Evolutionary conservation across 2,888 invertebrate genomes (phyloP).

Genomic region (Erannis defoliaria): DNA sequence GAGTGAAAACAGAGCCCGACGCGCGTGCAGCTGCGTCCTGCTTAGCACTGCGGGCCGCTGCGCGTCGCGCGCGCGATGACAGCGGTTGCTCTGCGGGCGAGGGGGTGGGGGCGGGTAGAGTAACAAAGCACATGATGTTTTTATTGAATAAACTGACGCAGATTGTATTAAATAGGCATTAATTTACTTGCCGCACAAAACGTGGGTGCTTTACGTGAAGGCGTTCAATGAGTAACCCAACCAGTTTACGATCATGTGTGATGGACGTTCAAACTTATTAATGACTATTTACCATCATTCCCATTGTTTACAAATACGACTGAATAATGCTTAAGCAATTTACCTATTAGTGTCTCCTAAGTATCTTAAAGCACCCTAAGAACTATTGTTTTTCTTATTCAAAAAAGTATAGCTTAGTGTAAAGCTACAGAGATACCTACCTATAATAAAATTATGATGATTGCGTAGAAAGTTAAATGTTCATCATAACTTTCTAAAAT

Average conservation of each 20-base stretch:
- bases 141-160: slow-evolving; percentile 15
- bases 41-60: too few relatives aligned
- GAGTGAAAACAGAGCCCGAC: too few relatives aligned
- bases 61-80: too few relatives aligned
- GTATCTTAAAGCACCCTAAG: too few relatives aligned
- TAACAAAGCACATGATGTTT: neutral
- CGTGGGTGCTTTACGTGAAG: slow-evolving; percentile 67
- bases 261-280: slow-evolving; percentile 46
- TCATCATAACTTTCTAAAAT: neutral
- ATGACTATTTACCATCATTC: slow-evolving; percentile 41
- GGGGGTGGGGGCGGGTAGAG: too few relatives aligned
- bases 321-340: too few relatives aligned
- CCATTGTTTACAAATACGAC: neutral
- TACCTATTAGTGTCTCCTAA: too few relatives aligned
- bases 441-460: neutral
- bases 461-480: neutral
- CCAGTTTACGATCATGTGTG: slow-evolving; percentile 55
- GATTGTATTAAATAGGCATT: slow-evolving; percentile 36
- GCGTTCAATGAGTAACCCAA: slow-evolving; percentile 65
- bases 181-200: slow-evolving; percentile 16
- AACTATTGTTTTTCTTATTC: too few relatives aligned
- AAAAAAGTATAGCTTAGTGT: too few relatives aligned
- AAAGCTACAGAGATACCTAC: too few relatives aligned
- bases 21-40: too few relatives aligned
- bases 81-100: too few relatives aligned